phyloP scores from a whole-genome alignment of 1,140 invertebrate genomes.

The Argopecten irradians region DNA sequence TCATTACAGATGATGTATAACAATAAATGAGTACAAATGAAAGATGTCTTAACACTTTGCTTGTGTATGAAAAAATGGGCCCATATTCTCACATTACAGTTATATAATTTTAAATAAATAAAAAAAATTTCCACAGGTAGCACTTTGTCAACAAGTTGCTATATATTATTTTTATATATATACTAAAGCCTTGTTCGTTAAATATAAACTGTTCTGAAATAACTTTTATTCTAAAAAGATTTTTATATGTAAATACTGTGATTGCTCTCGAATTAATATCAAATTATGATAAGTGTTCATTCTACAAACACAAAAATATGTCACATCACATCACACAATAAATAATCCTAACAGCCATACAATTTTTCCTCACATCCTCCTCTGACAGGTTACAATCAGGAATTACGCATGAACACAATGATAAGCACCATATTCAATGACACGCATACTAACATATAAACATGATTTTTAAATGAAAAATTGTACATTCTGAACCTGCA shows the following conservation, averaged over 20 bases:
- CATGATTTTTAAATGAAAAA: slow-evolving; percentile 41
- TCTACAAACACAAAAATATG: neutral
- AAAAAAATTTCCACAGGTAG: neutral
- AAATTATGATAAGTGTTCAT: slow-evolving; percentile 4
- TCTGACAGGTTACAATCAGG: slow-evolving; percentile 8
- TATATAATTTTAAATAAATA: neutral
- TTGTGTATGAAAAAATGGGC: neutral
- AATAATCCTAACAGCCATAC: neutral
- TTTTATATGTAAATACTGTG: neutral
- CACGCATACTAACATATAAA: slow-evolving; percentile 35
- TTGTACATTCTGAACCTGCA: slow-evolving; percentile 26
- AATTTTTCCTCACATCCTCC: neutral
- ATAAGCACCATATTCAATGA: slow-evolving; percentile 43
- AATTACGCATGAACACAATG: neutral
- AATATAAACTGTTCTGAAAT: neutral
- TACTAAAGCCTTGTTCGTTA: neutral
- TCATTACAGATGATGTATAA: neutral
- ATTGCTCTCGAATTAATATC: neutral
- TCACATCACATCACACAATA: slow-evolving; percentile 1
- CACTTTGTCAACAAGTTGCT: neutral
- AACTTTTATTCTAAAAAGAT: neutral
- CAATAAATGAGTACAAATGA: slow-evolving; percentile 13
- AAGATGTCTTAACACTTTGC: neutral
- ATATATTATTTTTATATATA: neutral
- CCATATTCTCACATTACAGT: neutral